Evolutionary conservation across 2,113 vertebrate species (phyloP).

Genomic region (Oplegnathus fasciatus): DNA sequence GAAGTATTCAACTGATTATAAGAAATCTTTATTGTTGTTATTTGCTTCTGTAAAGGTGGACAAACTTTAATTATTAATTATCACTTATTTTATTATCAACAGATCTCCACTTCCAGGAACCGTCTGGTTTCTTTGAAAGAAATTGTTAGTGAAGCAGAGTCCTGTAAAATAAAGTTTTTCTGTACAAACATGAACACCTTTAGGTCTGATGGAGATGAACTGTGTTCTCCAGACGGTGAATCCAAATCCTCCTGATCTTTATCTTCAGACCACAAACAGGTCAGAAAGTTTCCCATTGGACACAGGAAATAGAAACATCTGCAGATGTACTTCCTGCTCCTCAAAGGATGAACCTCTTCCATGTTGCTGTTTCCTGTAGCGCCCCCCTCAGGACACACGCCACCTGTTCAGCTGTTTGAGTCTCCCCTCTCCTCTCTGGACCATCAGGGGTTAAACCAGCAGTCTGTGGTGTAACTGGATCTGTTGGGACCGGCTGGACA

Average conservation of each 20-base stretch:
- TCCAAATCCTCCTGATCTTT: too few relatives aligned
- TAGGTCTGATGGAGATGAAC: background rate
- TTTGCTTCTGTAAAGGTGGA: background rate
- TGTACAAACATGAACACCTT: background rate
- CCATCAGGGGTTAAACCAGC: background rate
- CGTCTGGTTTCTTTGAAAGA: too few relatives aligned
- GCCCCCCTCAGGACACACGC: background rate
- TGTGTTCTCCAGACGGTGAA: too few relatives aligned
- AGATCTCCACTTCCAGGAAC: too few relatives aligned
- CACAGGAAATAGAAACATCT: background rate
- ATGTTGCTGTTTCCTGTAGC: too few relatives aligned
- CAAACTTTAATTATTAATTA: background rate
- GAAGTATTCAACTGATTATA: background rate
- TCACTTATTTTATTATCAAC: too few relatives aligned
- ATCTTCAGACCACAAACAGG: too few relatives aligned
- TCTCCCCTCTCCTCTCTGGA: background rate
- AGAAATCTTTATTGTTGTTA: background rate
- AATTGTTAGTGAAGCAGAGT: too few relatives aligned
- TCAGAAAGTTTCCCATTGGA: too few relatives aligned
- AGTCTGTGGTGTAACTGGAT: slow-evolving; percentile 17
- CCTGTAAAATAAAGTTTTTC: too few relatives aligned
- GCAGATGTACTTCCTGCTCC: background rate
- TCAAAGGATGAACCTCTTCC: background rate
- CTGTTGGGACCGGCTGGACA: slow-evolving; percentile 5
- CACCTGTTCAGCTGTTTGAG: too few relatives aligned